Evolutionary conservation across 2,797 vertebrate genomes (phyloP).

Genomic region (Caiman crocodilus): DNA sequence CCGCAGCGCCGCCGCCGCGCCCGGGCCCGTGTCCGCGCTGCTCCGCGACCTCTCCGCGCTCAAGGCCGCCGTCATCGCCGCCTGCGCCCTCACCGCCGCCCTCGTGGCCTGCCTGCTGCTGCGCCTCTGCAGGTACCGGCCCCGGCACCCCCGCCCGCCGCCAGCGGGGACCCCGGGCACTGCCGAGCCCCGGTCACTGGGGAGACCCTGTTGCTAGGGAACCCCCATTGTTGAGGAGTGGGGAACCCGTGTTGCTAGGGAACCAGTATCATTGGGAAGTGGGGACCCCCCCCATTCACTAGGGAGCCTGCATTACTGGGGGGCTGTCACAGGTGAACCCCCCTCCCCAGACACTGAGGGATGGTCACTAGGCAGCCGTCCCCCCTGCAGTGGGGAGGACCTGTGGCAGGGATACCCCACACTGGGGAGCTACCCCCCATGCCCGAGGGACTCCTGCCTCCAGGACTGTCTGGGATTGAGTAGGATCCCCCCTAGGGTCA

Average conservation of each 20-base stretch:
- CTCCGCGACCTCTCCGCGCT: slow-evolving; percentile 90
- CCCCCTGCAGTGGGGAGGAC: background rate
- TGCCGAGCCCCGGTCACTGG: background rate
- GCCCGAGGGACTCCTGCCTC: background rate
- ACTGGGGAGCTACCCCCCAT: background rate
- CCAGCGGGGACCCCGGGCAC: background rate
- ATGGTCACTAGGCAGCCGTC: background rate
- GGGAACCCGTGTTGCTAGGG: too few relatives aligned
- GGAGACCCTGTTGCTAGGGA: too few relatives aligned
- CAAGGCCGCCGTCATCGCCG: slow-evolving; percentile 89
- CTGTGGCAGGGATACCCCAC: background rate
- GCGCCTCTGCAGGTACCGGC: slow-evolving; percentile 90
- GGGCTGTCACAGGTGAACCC: background rate
- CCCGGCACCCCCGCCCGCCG: background rate
- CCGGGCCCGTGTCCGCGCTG: slow-evolving; percentile 81
- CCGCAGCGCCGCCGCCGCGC: background rate
- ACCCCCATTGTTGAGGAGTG: too few relatives aligned
- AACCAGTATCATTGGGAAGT: too few relatives aligned
- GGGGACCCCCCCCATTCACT: too few relatives aligned
- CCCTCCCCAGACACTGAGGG: background rate
- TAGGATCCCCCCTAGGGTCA: too few relatives aligned
- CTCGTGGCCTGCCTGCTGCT: slow-evolving; percentile 90
- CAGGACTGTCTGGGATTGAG: background rate
- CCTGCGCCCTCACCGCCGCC: slow-evolving; percentile 87
- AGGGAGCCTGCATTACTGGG: too few relatives aligned